Base-by-base conservation (phyloP, 1,140 invertebrate genomes). In the Dysdera silvatica region DNA sequence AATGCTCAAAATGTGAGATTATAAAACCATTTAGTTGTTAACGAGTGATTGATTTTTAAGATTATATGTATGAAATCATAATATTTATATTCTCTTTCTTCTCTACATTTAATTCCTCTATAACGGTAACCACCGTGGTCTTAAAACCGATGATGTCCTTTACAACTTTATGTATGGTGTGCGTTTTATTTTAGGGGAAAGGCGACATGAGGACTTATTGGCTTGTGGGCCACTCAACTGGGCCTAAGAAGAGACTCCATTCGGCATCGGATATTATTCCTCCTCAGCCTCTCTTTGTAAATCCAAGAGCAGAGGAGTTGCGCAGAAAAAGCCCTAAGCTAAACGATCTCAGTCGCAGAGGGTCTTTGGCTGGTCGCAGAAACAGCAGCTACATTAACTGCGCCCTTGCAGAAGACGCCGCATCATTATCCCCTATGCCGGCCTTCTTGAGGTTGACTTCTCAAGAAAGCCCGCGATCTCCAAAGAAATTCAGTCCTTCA, bases 161-260 rank as follows among this genome's bases (percentile, higher is more conserved):
- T 35, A 14, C 48, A 29, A 66, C 35, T 48, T 33, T 63, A 12
- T 23, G n/a, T 33, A 14, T 8, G n/a, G n/a, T n/a, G n/a, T n/a
- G n/a, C n/a, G n/a, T 51, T 56, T 59, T 61, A 23, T 51, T 66
- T 72, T 62, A 75, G 75, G 77, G 75, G 8, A 78, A 78, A 71
- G 77, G 74, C 7, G 72, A 75, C 47, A 73, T 74, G 54, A 48
- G 57, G 33, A 78, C 76, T 2, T 75, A 69, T 61, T 78, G 75
- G 77, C 66, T 78, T n/a, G 24, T 66, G 4, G 73, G 72, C 14
- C 71, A 77, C 52, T 64, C 64, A 4, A 58, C 68, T 54, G 65
- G 66, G 10, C 54, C 37, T 29, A 48, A 52, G 37, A 69, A 65
- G 24, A 37, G 66, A 12, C 37, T 32, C 14, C 35, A 45, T 26